Base-by-base conservation (phyloP, 2,888 invertebrate genomes). In the Drosophila ustulata region DNA sequence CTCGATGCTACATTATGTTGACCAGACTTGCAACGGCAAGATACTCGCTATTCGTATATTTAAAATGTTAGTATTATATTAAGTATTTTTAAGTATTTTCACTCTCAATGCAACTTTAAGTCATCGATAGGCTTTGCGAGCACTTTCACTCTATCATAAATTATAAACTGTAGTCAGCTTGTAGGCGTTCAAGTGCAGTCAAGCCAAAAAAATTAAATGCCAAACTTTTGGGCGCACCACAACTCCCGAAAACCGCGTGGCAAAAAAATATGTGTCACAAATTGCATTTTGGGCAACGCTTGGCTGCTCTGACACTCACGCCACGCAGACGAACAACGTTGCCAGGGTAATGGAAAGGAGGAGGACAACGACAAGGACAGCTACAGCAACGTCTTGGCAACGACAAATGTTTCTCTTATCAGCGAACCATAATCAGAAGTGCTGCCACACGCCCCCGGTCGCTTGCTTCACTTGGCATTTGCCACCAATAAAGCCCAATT, bases 401-500 rank as follows among this genome's bases (percentile, higher is more conserved):
- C 75, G 73, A 65, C 73, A 75, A 75, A 72, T 72, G 62, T 59
- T 77, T 49, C 75, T 45, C 47, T 75, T 75, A 75, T 77, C 75
- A 77, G 67, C 55, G 75, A 77, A 72, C 63, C 75, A 72, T 72
- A 68, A 75, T 75, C 75, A 75, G n/a, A 61, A 72, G 25, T 58
- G 45, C 41, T 41, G 57, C 49, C 43, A 18, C 28, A 46, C 41
- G 28, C 43, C 26, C 39, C 41, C 26, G 45, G 23, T 39, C 34
- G 43, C 59, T 59, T 72, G 75, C 71, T 71, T 81, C 79, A 74
- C 82, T 83, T 87, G 76, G 84, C 85, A 74, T 77, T 82, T 78
- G 73, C 82, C 73, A 78, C 82, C 88, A 84, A 83, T 87, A 83
- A 82, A 79, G 88, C 57, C 85, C 82, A 83, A 83, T 83, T 84